Base-by-base conservation (phyloP, 1,140 invertebrate species). In the Cotesia glomerata region DNA sequence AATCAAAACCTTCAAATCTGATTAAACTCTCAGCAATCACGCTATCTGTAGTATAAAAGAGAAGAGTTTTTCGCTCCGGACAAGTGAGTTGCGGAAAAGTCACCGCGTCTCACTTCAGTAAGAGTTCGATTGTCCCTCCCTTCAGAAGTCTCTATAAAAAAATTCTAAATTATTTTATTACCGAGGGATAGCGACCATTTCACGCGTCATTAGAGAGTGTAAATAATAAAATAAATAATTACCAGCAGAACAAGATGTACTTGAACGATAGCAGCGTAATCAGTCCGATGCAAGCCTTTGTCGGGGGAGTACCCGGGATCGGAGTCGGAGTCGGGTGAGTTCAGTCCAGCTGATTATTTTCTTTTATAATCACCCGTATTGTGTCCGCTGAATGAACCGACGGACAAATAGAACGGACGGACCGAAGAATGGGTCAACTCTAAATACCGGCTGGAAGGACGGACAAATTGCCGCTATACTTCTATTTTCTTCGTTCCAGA, bases 1-100 rank as follows among this genome's bases (percentile, higher is more conserved):
- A 75, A 83, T 85, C 26, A 26, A 26, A 26, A 26, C 26, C 80
- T 80, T 75, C 73, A 84, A 87, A 87, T 87, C 78, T 75, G 84
- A 86, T 87, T 87, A 87, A 83, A 81, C 77, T 82, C 80, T 87
- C 78, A 87, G 76, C 72, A 58, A 69, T 70, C 86, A 87, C 84
- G 86, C 86, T 71, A 86, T 81, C 78, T 65, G 34, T 75, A 75
- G 54, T 86, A 87, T 86, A 85, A 86, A 86, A 85, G 80, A 68
- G 69, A 79, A 76, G 78, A 75, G 78, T 78, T 72, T 51, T 58
- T 69, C 71, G 75, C 74, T 74, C 73, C 75, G 75, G 76, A 68
- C 77, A 85, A 87, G 86, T 86, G 85, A 87, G 83, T 78, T 83
- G 85, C 83, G 83, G 85, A 81, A 82, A 78, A 74, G 70, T 59